Evolutionary conservation across 1,140 invertebrate species (phyloP).

Genomic region (Xylocopa sonorina): DNA sequence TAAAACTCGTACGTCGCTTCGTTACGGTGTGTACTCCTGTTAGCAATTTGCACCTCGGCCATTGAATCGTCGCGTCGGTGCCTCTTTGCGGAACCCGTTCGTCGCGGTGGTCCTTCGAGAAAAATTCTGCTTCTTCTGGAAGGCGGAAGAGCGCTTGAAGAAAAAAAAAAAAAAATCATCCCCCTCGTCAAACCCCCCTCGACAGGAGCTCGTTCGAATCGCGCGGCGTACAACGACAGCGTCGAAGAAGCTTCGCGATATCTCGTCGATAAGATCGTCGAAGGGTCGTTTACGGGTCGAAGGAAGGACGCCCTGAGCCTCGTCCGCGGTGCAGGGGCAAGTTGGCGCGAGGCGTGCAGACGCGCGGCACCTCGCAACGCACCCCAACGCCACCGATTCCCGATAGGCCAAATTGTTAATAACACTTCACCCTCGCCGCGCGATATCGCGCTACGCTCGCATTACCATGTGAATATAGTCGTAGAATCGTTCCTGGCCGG

Average conservation of each 20-base stretch:
- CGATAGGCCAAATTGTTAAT: slow-evolving; percentile 79
- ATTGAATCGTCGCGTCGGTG: too few species aligned
- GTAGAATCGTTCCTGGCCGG: slow-evolving; percentile 53
- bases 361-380: slow-evolving; percentile 10
- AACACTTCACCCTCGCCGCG: slow-evolving; percentile 75
- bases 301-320: slow-evolving; percentile 13
- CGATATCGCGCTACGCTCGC: slow-evolving; percentile 75
- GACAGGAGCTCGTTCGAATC: not conserved
- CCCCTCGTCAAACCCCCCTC: too few species aligned
- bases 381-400: slow-evolving; percentile 44
- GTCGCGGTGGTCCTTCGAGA: too few species aligned
- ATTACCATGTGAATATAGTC: slow-evolving; percentile 82
- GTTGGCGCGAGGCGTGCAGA: not conserved
- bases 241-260: slow-evolving; percentile 20
- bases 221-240: not conserved
- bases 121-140: too few species aligned
- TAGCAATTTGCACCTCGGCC: not conserved
- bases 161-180: too few species aligned
- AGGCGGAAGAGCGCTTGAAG: too few species aligned
- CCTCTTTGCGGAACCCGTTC: too few species aligned
- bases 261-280: slow-evolving; percentile 40
- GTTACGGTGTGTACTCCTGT: too few species aligned
- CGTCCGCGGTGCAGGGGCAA: slow-evolving; percentile 20
- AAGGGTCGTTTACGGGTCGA: slow-evolving; percentile 46
- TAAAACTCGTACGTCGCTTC: not conserved